Conservation (phyloP, 2,888 invertebrate genomes). For the Lysandra bellargus region DNA sequence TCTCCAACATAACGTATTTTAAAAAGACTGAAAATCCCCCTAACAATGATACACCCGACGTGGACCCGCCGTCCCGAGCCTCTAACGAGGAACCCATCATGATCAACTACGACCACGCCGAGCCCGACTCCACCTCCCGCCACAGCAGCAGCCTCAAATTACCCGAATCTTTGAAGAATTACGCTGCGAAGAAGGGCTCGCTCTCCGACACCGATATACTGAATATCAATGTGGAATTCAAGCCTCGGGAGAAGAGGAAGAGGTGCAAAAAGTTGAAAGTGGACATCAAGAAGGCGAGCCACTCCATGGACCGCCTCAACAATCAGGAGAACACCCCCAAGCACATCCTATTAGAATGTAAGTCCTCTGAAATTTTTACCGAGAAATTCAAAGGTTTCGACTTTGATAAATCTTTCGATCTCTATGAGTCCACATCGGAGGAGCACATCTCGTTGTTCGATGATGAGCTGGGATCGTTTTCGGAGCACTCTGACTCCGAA, state of each 20-base stretch:
- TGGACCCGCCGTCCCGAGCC: constrained; percentile 40
- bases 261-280: constrained; percentile 60
- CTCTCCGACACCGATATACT: constrained; percentile 66
- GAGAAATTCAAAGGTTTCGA: constrained; percentile 59
- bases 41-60: constrained; percentile 37
- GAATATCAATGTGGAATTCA: constrained; percentile 43
- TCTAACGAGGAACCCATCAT: constrained; percentile 45
- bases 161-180: constrained; percentile 56
- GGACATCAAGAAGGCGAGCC: constrained; percentile 63
- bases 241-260: constrained; percentile 48
- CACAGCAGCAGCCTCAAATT: constrained; percentile 52
- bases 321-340: constrained; percentile 68
- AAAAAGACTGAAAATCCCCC: constrained; percentile 57
- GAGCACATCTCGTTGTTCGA: constrained; percentile 47
- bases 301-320: constrained; percentile 52
- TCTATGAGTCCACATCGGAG: constrained; percentile 58
- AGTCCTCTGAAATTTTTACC: constrained; percentile 59
- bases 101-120: constrained; percentile 52
- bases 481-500: constrained; percentile 61
- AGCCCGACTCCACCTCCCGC: constrained; percentile 65
- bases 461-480: constrained; percentile 61
- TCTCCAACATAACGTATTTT: constrained; percentile 71
- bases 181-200: constrained; percentile 57
- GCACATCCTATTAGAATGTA: constrained; percentile 59
- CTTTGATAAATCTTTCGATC: constrained; percentile 64